These are phyloP conservation scores for Corythornis cristatus DNA, from an alignment of 2,113 vertebrate genomes.

Conservation along the genomic window DNA sequence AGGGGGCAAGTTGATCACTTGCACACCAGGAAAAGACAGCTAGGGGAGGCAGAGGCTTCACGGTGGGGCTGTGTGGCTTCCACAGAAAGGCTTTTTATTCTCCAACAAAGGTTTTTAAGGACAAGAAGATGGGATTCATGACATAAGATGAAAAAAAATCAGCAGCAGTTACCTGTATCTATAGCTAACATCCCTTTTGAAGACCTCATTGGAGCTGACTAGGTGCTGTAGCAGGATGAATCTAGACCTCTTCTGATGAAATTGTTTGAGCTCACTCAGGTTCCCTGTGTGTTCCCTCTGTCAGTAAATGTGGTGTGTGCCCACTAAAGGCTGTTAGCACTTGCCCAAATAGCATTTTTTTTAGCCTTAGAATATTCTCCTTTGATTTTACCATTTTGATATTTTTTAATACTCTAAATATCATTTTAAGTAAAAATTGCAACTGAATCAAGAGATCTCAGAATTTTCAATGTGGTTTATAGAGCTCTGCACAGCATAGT, in stretches of 20 bases:
- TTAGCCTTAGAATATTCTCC: neutral
- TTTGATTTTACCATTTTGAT: neutral
- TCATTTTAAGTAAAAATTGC: neutral
- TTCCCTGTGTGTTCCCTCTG: neutral
- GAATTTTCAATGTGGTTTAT: neutral
- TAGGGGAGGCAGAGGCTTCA: rapidly evolving
- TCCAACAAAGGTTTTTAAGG: neutral
- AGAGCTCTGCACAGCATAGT: rapidly evolving
- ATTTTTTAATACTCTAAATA: neutral
- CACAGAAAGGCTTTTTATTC: neutral
- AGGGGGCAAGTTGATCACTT: rapidly evolving
- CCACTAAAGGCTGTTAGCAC: neutral
- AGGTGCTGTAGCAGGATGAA: neutral
- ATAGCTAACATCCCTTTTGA: too few species aligned
- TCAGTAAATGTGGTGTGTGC: neutral
- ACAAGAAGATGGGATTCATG: neutral
- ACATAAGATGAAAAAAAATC: neutral
- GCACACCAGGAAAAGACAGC: neutral
- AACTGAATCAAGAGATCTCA: neutral
- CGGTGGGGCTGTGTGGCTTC: rapidly evolving
- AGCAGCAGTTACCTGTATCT: neutral
- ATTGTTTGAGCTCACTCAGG: rapidly evolving
- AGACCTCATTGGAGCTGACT: rapidly evolving
- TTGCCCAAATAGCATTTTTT: neutral
- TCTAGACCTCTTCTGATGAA: rapidly evolving